These are phyloP conservation scores for Halictus ligatus DNA, from an alignment of 2,888 invertebrate genomes.

Conservation along the genomic window DNA sequence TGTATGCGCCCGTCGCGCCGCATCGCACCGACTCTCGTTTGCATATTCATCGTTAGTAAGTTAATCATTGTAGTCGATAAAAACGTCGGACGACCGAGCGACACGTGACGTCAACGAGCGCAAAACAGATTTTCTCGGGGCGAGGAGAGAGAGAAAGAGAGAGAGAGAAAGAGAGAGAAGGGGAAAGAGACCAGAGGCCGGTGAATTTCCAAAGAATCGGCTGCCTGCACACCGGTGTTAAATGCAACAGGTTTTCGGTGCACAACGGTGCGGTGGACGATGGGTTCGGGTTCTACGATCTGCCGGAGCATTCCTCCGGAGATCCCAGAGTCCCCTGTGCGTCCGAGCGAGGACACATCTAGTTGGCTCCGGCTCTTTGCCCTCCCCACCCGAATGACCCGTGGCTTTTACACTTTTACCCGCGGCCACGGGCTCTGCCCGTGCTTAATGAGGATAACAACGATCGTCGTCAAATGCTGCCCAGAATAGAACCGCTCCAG, in stretches of 20 bases:
- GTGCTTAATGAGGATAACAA: slow-evolving; percentile 50
- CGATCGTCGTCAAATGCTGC: slow-evolving; percentile 33
- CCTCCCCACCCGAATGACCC: slow-evolving; percentile 31
- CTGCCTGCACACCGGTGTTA: slow-evolving; percentile 28
- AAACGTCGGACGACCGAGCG: slow-evolving; percentile 1
- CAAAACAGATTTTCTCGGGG: slow-evolving; percentile 37
- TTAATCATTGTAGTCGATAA: slow-evolving; percentile 17
- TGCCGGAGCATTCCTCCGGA: slow-evolving; percentile 50
- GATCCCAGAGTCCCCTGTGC: slow-evolving; percentile 57
- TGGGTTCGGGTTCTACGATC: slow-evolving; percentile 62
- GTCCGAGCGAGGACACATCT: neutral
- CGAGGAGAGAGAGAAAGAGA: neutral
- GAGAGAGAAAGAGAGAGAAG: too few species aligned
- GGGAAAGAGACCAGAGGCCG: neutral
- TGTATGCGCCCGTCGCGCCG: neutral
- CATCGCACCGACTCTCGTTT: neutral
- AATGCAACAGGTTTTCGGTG: slow-evolving; percentile 72
- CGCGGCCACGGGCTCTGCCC: slow-evolving; percentile 9
- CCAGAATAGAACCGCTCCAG: slow-evolving; percentile 49
- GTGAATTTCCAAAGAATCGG: slow-evolving; percentile 65
- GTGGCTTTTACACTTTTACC: slow-evolving; percentile 52
- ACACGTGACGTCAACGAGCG: slow-evolving; percentile 31
- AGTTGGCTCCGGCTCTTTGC: slow-evolving; percentile 19
- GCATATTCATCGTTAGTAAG: slow-evolving; percentile 26
- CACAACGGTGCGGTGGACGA: neutral